Evolutionary conservation across 2,888 invertebrate genomes (phyloP).

Genomic region (Synergus umbraculus): DNA sequence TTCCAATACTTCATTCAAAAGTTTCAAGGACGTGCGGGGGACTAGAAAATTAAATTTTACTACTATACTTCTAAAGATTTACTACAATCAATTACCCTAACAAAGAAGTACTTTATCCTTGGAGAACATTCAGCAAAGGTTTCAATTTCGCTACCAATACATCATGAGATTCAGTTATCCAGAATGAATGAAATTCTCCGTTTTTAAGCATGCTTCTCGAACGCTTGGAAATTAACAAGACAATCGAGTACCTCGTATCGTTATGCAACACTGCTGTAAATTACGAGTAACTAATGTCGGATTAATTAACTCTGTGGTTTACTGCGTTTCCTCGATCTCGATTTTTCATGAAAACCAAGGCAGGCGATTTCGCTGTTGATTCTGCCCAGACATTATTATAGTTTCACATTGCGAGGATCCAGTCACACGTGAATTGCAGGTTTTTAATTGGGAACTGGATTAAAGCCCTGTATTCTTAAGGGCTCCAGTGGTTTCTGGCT

Average conservation of each 20-base stretch:
- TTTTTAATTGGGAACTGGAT: constrained; percentile 37
- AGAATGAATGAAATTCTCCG: too few species aligned
- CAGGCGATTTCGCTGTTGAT: constrained; percentile 9
- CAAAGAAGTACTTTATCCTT: background rate
- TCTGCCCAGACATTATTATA: background rate
- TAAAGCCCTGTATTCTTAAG: constrained; percentile 37
- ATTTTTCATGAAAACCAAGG: constrained; percentile 22
- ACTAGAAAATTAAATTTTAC: background rate
- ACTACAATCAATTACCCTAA: background rate
- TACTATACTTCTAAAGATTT: background rate
- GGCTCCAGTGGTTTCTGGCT: constrained; percentile 4
- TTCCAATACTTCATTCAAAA: constrained; percentile 21
- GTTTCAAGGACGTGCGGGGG: background rate
- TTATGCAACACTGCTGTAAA: background rate
- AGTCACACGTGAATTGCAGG: constrained; percentile 13
- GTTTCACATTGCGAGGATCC: constrained; percentile 13
- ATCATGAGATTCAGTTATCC: constrained; percentile 30
- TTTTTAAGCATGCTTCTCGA: too few species aligned
- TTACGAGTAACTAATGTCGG: constrained; percentile 31
- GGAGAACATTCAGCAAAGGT: background rate
- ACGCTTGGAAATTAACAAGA: too few species aligned
- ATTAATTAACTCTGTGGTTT: constrained; percentile 23
- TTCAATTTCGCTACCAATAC: background rate
- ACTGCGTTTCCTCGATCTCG: constrained; percentile 12
- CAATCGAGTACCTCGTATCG: too few species aligned